Evolutionary conservation across 2,113 vertebrate species (phyloP).

Genomic region (human): DNA sequence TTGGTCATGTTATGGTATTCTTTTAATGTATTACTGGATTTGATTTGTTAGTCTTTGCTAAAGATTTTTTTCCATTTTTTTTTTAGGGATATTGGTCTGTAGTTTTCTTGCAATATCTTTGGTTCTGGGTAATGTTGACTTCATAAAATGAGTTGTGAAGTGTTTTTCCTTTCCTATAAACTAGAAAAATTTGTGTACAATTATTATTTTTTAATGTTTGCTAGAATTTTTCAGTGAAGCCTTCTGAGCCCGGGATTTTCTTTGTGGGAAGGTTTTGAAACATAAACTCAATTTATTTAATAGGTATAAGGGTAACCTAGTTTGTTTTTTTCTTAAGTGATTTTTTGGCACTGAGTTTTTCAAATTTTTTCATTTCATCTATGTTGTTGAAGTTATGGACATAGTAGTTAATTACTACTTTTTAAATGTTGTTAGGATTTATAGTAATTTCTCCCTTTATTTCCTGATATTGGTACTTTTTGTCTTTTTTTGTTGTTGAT

Average conservation of each 20-base stretch:
- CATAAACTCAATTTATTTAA: neutral
- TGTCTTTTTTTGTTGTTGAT: neutral
- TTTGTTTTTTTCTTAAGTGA: neutral
- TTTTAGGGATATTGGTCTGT: neutral
- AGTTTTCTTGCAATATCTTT: neutral
- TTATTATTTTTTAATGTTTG: constrained; percentile 17
- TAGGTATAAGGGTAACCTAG: neutral
- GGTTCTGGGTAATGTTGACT: neutral
- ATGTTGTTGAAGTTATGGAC: neutral
- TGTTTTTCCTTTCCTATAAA: neutral
- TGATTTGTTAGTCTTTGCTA: constrained; percentile 28
- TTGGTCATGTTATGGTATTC: neutral
- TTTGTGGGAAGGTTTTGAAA: constrained; percentile 8
- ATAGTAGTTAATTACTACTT: neutral
- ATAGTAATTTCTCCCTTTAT: neutral
- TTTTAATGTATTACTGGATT: neutral
- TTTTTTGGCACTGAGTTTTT: neutral
- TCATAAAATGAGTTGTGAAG: neutral
- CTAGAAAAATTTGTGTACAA: neutral
- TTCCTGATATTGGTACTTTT: neutral
- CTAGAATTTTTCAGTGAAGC: neutral
- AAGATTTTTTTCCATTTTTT: neutral
- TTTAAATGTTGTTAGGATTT: neutral
- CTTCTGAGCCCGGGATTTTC: neutral
- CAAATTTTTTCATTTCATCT: neutral